phyloP scores from a whole-genome alignment of 2,113 vertebrate genomes.

The Psophia crepitans region DNA sequence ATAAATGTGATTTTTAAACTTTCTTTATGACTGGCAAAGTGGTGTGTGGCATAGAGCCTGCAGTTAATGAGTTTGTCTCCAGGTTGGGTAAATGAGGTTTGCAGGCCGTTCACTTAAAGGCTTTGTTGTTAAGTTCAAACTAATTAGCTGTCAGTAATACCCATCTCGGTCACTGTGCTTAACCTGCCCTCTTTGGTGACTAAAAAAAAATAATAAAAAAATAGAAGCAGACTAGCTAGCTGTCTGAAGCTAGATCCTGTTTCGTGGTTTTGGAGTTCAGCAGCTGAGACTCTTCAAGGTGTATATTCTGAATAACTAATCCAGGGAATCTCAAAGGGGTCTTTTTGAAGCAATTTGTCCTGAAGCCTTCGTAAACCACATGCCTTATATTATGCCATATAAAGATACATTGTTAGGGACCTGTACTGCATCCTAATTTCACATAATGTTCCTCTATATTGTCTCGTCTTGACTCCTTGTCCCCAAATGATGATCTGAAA shows the following conservation, averaged over 20 bases:
- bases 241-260: not conserved
- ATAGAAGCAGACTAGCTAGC: not conserved
- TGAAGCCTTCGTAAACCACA: not conserved
- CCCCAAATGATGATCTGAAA: not conserved
- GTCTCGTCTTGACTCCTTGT: not conserved
- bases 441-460: not conserved
- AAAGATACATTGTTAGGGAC: not conserved
- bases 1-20: slow-evolving; percentile 30
- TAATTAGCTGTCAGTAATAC: slow-evolving; percentile 28
- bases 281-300: not conserved
- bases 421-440: not conserved
- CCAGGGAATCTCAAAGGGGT: not conserved
- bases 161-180: not conserved
- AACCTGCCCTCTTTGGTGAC: not conserved
- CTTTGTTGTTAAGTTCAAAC: slow-evolving; percentile 39
- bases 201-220: too few species aligned
- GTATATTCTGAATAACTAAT: not conserved
- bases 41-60: slow-evolving; percentile 32
- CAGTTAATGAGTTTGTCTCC: slow-evolving; percentile 35
- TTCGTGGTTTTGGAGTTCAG: not conserved
- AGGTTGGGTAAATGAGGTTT: slow-evolving; percentile 31
- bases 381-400: rapidly evolving
- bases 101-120: slow-evolving; percentile 36
- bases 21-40: not conserved
- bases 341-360: not conserved